A percentile compares a stretch with the other conserved stretches of the same genome.
phyloP scores from a whole-genome alignment of 2,797 vertebrate genomes.

The Peromyscus eremicus region DNA sequence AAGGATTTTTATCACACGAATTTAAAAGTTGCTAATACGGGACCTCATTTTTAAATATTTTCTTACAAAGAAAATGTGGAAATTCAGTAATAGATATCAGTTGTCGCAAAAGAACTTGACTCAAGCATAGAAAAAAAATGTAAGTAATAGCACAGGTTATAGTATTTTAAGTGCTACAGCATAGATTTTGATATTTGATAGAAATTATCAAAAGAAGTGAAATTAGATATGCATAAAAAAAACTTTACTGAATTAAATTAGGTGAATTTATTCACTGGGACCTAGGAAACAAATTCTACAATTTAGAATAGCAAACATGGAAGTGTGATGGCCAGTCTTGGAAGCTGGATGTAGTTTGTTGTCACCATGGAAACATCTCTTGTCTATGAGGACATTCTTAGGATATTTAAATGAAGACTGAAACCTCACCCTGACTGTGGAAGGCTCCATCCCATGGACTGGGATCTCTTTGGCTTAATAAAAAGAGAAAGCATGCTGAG shows the following conservation, averaged over 20 bases:
- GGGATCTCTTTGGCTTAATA: not conserved
- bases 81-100: not conserved
- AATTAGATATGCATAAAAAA: not conserved
- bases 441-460: too few species aligned
- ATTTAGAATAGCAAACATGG: too few species aligned
- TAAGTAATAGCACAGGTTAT: not conserved
- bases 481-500: too few species aligned
- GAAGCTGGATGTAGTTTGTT: not conserved
- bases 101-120: not conserved
- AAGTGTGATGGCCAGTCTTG: not conserved
- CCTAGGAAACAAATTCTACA: not conserved
- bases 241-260: conserved; percentile 15
- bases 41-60: not conserved
- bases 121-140: not conserved
- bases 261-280: not conserved
- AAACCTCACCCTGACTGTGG: not conserved
- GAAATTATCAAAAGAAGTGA: conserved; percentile 9
- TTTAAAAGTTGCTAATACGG: not conserved
- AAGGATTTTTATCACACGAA: not conserved
- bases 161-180: not conserved
- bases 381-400: not conserved
- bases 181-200: not conserved
- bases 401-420: not conserved
- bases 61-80: not conserved
- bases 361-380: not conserved